A percentile compares a stretch with the other conserved stretches of the same genome.
Conservation (phyloP, 2,797 vertebrate genomes). For the Corythornis leucogaster region DNA sequence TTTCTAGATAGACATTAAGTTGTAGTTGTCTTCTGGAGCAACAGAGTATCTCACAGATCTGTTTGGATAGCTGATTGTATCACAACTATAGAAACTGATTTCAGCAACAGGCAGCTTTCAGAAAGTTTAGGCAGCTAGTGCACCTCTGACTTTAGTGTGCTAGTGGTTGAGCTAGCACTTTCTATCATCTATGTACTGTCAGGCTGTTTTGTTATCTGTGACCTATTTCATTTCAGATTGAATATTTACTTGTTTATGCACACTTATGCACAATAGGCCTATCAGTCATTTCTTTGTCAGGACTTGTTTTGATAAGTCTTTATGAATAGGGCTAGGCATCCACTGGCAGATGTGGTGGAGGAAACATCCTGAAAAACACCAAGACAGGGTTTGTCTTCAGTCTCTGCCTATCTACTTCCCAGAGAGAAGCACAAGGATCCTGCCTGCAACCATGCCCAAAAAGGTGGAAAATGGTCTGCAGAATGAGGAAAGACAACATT, state of each 20-base stretch:
- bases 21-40: not conserved
- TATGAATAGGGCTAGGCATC: not conserved
- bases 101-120: not conserved
- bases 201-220: constrained; percentile 34
- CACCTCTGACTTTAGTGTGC: not conserved
- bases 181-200: not conserved
- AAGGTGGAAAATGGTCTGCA: not conserved
- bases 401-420: not conserved
- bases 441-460: not conserved
- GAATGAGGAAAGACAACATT: not conserved
- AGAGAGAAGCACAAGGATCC: not conserved
- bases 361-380: not conserved
- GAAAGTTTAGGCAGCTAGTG: not conserved
- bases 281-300: not conserved
- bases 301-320: not conserved
- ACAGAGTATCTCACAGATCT: not conserved
- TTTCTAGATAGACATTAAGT: not conserved
- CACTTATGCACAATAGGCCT: not conserved
- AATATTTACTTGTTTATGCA: constrained; percentile 8
- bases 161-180: not conserved
- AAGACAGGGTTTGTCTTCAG: not conserved
- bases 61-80: not conserved
- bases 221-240: constrained; percentile 19
- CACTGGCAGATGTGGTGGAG: not conserved
- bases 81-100: not conserved